phyloP scores from a whole-genome alignment of 2,113 vertebrate genomes.

The Phalacrocorax pelagicus region DNA sequence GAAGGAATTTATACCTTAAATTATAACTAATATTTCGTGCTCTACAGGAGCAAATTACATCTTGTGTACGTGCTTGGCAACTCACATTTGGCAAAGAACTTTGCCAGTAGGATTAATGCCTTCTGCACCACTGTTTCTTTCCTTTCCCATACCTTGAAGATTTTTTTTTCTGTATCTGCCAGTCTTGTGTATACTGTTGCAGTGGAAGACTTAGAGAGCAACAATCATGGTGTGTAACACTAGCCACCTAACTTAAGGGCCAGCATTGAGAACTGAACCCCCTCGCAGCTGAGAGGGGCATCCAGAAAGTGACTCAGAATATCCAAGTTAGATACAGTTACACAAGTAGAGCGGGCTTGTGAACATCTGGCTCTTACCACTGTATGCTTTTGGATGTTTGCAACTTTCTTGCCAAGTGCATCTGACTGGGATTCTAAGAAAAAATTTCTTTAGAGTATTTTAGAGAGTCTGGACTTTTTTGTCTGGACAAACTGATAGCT shows the following conservation, averaged over 20 bases:
- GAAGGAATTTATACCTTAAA: background rate
- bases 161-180: background rate
- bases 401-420: background rate
- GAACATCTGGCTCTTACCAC: background rate
- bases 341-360: background rate
- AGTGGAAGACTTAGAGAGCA: background rate
- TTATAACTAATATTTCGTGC: background rate
- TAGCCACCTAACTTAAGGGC: background rate
- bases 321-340: background rate
- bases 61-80: background rate
- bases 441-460: background rate
- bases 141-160: background rate
- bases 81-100: background rate
- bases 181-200: background rate
- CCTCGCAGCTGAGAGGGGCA: background rate
- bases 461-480: background rate
- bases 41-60: background rate
- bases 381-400: background rate
- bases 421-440: background rate
- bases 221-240: accelerated
- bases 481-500: background rate
- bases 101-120: background rate
- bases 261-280: background rate
- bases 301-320: background rate
- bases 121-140: background rate